A percentile compares a stretch with the other conserved stretches of the same genome.
These are phyloP conservation scores for Paedocypris micromegethes DNA, from an alignment of 2,797 vertebrate genomes.

Conservation along the genomic window DNA sequence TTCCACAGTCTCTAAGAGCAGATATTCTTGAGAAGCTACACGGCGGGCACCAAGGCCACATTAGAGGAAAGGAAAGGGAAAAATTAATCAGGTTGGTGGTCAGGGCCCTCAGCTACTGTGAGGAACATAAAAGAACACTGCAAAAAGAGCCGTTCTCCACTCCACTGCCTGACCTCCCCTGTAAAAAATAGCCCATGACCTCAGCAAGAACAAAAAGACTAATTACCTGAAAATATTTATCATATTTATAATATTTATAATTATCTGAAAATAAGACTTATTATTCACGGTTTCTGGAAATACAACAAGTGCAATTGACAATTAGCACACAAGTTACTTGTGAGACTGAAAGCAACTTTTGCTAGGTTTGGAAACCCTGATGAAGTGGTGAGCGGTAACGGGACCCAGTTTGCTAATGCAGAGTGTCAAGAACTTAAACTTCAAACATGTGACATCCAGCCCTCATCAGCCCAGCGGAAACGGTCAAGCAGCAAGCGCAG, in stretches of 20 bases:
- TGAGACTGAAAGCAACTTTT: neutral
- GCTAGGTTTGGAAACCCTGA: no score
- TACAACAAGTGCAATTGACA: neutral
- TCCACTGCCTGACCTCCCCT: conserved; percentile 14
- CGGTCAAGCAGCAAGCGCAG: neutral
- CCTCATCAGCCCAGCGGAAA: neutral
- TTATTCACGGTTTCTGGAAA: neutral
- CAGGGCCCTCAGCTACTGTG: conserved; percentile 15
- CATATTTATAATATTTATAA: no score
- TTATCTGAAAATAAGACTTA: no score
- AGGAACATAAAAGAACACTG: conserved; percentile 14
- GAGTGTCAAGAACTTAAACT: neutral
- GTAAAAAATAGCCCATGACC: conserved; percentile 14
- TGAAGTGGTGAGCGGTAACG: neutral
- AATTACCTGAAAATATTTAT: neutral
- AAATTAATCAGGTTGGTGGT: conserved; percentile 17
- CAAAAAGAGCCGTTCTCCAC: conserved; percentile 23
- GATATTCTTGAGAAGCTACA: conserved; percentile 27
- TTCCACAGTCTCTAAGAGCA: conserved; percentile 8
- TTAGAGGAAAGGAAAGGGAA: conserved; percentile 16
- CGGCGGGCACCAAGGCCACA: conserved; percentile 14
- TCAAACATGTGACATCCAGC: neutral
- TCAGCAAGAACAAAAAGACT: conserved; percentile 1
- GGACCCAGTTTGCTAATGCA: neutral
- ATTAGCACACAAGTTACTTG: neutral